phyloP scores from a whole-genome alignment of 2,888 invertebrate species.

The Erynnis tages region DNA sequence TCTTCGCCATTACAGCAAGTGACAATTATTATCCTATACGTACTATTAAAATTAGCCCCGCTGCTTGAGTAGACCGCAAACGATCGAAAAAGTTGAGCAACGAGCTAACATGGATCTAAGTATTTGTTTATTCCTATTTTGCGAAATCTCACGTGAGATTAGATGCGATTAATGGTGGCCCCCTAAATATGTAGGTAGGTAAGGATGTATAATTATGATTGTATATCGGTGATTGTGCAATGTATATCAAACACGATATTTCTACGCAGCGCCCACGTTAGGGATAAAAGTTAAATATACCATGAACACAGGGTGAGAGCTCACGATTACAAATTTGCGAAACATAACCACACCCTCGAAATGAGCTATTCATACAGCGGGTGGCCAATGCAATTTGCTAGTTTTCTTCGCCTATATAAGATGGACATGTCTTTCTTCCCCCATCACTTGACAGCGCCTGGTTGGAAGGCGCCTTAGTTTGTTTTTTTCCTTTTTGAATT shows the following conservation, averaged over 20 bases:
- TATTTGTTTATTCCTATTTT: too few relatives aligned
- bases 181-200: too few relatives aligned
- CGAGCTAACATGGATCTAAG: too few relatives aligned
- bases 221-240: not conserved
- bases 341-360: conserved; percentile 65
- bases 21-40: too few relatives aligned
- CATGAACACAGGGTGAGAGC: conserved; percentile 63
- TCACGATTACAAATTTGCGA: conserved; percentile 65
- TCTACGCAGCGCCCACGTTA: too few relatives aligned
- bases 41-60: too few relatives aligned
- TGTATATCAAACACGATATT: conserved; percentile 16
- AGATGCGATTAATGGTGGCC: too few relatives aligned
- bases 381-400: conserved; percentile 67
- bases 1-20: too few relatives aligned
- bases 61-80: too few relatives aligned
- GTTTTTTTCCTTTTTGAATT: conserved; percentile 34
- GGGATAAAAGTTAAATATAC: conserved; percentile 35
- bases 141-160: too few relatives aligned
- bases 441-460: conserved; percentile 51
- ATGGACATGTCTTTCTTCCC: conserved; percentile 36
- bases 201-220: too few relatives aligned
- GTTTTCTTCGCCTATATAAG: conserved; percentile 60
- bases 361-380: conserved; percentile 75
- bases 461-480: conserved; percentile 46
- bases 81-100: too few relatives aligned